Evolutionary conservation across 2,113 vertebrate genomes (phyloP).

Genomic region (Dascyllus trimaculatus): DNA sequence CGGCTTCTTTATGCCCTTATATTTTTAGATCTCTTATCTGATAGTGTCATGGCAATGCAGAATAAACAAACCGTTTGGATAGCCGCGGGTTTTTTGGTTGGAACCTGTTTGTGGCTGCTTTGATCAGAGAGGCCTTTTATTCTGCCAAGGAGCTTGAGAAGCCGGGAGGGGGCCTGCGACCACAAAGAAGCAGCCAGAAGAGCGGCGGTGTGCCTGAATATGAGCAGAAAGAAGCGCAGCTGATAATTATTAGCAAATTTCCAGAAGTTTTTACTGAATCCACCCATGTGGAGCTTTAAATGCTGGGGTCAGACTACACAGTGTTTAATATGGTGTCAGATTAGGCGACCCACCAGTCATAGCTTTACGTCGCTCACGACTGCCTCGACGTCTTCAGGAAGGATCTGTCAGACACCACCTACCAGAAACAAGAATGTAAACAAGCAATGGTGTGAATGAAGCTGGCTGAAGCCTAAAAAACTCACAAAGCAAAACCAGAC

Average conservation of each 20-base stretch:
- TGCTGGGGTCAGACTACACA: not conserved
- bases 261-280: not conserved
- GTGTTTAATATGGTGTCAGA: not conserved
- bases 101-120: slow-evolving; percentile 60
- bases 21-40: slow-evolving; percentile 83
- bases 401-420: too few relatives aligned
- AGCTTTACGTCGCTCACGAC: too few relatives aligned
- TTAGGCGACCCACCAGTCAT: not conserved
- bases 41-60: slow-evolving; percentile 78
- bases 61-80: slow-evolving; percentile 77
- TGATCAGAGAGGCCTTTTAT: slow-evolving; percentile 79
- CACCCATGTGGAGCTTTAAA: not conserved
- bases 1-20: slow-evolving; percentile 61
- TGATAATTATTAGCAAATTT: slow-evolving; percentile 1
- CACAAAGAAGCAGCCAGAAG: slow-evolving; percentile 28
- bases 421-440: too few relatives aligned
- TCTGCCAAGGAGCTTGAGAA: slow-evolving; percentile 74
- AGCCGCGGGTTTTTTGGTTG: slow-evolving; percentile 58
- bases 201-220: slow-evolving; percentile 17
- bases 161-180: slow-evolving; percentile 19
- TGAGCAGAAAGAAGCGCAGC: slow-evolving; percentile 6
- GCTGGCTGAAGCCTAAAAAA: too few relatives aligned
- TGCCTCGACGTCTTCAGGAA: too few relatives aligned
- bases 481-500: too few relatives aligned
- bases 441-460: too few relatives aligned